These are phyloP conservation scores for Lydus trimaculatus DNA, from an alignment of 2,888 invertebrate species.

Conservation along the genomic window DNA sequence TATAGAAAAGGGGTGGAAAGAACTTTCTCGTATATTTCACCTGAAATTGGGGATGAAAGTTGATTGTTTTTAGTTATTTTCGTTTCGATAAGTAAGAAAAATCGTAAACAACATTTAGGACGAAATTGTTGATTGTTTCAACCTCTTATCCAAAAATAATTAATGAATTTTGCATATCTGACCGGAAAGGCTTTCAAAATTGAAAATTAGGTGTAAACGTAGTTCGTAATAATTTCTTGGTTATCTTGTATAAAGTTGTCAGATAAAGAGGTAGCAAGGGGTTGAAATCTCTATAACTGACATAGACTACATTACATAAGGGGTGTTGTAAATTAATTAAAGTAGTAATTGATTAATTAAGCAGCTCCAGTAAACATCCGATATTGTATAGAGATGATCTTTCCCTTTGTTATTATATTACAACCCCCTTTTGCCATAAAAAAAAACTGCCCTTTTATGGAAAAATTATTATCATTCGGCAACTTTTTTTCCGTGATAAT, in stretches of 20 bases:
- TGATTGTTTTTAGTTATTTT: not conserved
- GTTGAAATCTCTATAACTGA: conserved; percentile 13
- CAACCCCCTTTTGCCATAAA: not conserved
- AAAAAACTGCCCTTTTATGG: not conserved
- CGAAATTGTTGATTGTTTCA: too few relatives aligned
- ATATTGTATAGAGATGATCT: conserved; percentile 31
- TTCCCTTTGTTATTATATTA: conserved; percentile 17
- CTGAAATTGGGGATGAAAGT: not conserved
- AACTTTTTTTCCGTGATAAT: conserved; percentile 7
- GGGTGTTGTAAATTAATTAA: conserved; percentile 48
- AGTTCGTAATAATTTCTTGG: not conserved
- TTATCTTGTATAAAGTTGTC: conserved; percentile 11
- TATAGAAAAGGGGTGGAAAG: not conserved
- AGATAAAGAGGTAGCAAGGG: conserved; percentile 3
- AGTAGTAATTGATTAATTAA: conserved; percentile 49
- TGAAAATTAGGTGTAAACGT: conserved; percentile 8
- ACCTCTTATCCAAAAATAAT: too few relatives aligned
- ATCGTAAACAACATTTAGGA: too few relatives aligned
- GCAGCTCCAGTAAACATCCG: conserved; percentile 45
- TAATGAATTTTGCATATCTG: not conserved
- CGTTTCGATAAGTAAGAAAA: not conserved
- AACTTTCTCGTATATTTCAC: not conserved
- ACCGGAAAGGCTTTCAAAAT: not conserved
- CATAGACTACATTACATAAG: conserved; percentile 20
- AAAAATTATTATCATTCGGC: conserved; percentile 12